A percentile compares a stretch with the other conserved stretches of the same genome.
These are phyloP conservation scores for Danionella dracula DNA, from an alignment of 2,797 vertebrate species.

Conservation along the genomic window DNA sequence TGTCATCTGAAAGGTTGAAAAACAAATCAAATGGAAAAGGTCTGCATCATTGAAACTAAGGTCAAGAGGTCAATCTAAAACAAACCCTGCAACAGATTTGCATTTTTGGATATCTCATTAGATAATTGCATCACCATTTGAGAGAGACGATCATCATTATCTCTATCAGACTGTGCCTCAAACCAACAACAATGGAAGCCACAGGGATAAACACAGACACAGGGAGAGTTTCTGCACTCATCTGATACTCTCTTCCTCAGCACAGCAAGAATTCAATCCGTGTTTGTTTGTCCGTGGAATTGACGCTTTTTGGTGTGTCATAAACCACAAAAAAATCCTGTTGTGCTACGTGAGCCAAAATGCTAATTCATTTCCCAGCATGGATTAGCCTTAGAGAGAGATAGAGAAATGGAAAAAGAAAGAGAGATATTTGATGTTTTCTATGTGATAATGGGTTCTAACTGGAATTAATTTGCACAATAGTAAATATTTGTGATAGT, in stretches of 20 bases:
- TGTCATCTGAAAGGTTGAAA: no score
- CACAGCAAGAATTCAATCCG: conserved; percentile 14
- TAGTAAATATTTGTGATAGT: no score
- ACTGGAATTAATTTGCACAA: no score
- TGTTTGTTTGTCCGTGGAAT: conserved; percentile 19
- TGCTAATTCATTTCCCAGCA: conserved; percentile 19
- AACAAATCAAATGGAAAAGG: neutral
- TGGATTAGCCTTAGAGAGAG: conserved; percentile 5
- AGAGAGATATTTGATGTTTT: no score
- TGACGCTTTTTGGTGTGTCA: conserved; percentile 25
- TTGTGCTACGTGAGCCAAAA: conserved; percentile 21
- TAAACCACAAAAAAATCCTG: conserved; percentile 26
- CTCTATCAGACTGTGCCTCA: neutral
- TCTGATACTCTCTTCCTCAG: neutral
- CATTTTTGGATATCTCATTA: neutral
- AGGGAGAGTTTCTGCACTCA: neutral
- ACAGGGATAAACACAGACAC: neutral
- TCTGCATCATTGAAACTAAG: neutral
- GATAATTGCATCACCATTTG: neutral
- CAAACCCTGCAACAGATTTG: neutral
- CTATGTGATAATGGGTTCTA: no score
- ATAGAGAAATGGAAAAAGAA: no score
- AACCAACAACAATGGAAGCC: neutral
- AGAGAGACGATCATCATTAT: neutral
- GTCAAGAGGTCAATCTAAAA: neutral